phyloP scores from a whole-genome alignment of 2,888 invertebrate genomes.

The Nowickia ferox region DNA sequence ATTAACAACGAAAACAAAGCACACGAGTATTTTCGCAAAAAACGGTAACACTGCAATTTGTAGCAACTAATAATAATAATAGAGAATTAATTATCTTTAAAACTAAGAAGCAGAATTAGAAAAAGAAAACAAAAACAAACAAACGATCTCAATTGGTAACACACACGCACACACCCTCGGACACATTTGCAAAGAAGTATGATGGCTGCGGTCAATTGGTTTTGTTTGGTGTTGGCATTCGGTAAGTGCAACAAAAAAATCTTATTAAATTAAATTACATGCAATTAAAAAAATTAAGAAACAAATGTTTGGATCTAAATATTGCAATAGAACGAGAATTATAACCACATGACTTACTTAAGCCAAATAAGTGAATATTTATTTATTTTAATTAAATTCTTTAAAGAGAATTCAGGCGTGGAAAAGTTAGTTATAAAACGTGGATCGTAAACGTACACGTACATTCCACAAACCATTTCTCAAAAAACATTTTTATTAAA shows the following conservation, averaged over 20 bases:
- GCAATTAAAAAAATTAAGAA: constrained; percentile 19
- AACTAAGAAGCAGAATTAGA: constrained; percentile 52
- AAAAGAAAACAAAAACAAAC: constrained; percentile 34
- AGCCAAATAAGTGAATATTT: constrained; percentile 16
- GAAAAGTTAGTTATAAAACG: no score
- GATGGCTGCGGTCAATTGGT: constrained; percentile 73
- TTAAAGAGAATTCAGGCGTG: not conserved
- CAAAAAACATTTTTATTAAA: no score
- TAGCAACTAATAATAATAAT: constrained; percentile 42
- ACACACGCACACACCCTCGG: constrained; percentile 19
- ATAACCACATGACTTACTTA: not conserved
- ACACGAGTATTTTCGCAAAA: constrained; percentile 21
- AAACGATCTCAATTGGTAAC: constrained; percentile 36
- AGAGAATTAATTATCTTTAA: constrained; percentile 28
- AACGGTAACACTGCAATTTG: constrained; percentile 44
- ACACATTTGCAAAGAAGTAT: constrained; percentile 49
- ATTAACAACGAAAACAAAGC: constrained; percentile 29
- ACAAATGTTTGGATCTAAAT: constrained; percentile 7
- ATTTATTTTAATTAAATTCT: no score
- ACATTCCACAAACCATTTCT: no score
- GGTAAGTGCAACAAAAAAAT: constrained; percentile 67
- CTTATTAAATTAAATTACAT: constrained; percentile 41
- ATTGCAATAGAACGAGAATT: constrained; percentile 8
- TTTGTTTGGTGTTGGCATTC: constrained; percentile 71
- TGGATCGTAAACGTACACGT: no score